Percentiles rank a stretch among this genome's conserved stretches.
These are phyloP conservation scores for Addax nasomaculatus DNA, from an alignment of 2,113 vertebrate species.

Conservation along the genomic window DNA sequence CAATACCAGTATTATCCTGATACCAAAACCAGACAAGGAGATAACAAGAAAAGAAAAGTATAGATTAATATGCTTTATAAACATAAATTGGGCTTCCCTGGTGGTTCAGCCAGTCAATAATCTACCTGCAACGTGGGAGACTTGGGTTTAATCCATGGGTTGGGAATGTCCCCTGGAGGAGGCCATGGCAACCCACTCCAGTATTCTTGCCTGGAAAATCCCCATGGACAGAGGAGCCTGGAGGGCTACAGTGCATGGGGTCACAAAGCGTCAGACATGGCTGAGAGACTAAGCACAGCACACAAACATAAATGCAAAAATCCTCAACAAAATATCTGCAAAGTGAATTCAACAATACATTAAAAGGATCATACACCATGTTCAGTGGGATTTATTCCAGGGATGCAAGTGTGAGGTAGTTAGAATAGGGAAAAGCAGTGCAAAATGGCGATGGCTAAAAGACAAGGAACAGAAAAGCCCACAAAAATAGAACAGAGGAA, in stretches of 20 bases:
- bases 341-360: neutral
- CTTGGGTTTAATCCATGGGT: neutral
- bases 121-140: neutral
- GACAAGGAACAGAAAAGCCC: no score
- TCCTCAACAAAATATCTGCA: neutral
- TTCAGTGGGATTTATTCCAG: neutral
- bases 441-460: no score
- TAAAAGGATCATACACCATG: neutral
- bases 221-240: neutral
- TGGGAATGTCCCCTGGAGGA: neutral
- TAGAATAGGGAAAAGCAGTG: no score
- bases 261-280: fast-evolving
- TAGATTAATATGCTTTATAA: neutral
- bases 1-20: neutral
- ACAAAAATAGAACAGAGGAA: fast-evolving
- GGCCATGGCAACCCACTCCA: neutral
- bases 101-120: neutral
- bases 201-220: neutral
- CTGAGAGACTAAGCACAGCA: neutral
- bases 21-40: neutral
- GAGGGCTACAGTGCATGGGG: neutral
- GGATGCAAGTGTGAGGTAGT: neutral
- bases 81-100: neutral
- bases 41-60: neutral
- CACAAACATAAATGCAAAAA: neutral